A percentile compares a stretch with the other conserved stretches of the same genome.
Conservation (phyloP, 2,888 invertebrate genomes). For the Chalcosyrphus nemorum region DNA sequence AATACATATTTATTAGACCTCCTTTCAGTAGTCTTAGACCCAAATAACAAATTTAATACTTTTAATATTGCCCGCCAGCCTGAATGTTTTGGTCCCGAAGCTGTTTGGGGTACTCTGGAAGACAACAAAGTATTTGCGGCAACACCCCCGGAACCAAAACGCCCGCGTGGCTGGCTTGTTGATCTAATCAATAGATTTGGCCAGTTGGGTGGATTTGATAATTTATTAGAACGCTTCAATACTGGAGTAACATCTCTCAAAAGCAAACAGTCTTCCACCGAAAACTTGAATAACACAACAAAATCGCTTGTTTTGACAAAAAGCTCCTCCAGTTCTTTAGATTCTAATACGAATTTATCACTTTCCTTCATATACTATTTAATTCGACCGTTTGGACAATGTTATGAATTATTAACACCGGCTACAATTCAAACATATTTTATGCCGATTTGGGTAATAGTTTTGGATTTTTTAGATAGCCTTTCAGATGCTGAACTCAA, state of each 20-base stretch:
- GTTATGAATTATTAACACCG: slow-evolving; percentile 94
- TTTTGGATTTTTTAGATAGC: slow-evolving; percentile 94
- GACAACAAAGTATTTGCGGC: slow-evolving; percentile 86
- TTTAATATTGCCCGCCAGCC: slow-evolving; percentile 81
- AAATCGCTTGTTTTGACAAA: slow-evolving; percentile 16
- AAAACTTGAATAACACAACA: slow-evolving; percentile 24
- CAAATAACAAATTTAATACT: slow-evolving; percentile 93
- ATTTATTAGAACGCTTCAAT: slow-evolving; percentile 92
- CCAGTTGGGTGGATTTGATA: slow-evolving; percentile 93
- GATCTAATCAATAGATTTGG: slow-evolving; percentile 98
- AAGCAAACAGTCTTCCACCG: slow-evolving; percentile 80
- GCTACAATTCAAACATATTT: slow-evolving; percentile 96
- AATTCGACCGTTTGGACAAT: slow-evolving; percentile 94
- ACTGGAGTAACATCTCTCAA: slow-evolving; percentile 86
- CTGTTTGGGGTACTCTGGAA: slow-evolving; percentile 84
- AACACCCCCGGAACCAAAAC: slow-evolving; percentile 89
- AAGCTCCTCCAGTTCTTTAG: slow-evolving; percentile 69
- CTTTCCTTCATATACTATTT: slow-evolving; percentile 91
- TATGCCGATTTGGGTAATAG: slow-evolving; percentile 95
- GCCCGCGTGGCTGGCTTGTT: slow-evolving; percentile 96
- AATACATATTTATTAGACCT: slow-evolving; percentile 96
- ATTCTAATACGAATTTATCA: slow-evolving; percentile 83
- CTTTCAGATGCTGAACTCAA: slow-evolving; percentile 97
- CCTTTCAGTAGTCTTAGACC: slow-evolving; percentile 96
- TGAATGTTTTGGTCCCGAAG: slow-evolving; percentile 80